Base-by-base conservation (phyloP, 2,113 vertebrate genomes). In the Cyanocitta stelleri region DNA sequence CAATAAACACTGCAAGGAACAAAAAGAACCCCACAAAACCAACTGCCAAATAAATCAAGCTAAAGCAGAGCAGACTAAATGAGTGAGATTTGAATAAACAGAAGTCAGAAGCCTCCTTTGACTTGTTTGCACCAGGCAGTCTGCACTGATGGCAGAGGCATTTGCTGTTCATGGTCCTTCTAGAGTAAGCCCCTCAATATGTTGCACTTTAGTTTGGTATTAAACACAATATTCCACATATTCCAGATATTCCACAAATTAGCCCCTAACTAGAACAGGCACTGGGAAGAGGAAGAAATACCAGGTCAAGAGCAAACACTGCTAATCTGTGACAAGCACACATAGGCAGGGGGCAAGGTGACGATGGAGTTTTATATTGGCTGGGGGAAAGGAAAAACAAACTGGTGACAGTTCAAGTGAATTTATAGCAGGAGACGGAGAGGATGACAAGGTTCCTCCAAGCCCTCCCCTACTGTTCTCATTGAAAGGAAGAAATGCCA, bases 401-500 rank as follows among this genome's bases (percentile, higher is more conserved):
- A 64, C 64, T 43, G 43, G 48, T 88, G 87, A 92, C 89, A 90
- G 33, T 29, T 35, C 44, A 55, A 87, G 89, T 22, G 48, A 90
- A 95, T 95, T 95, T 95, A 95, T 14, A 56, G 76, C 83, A 90
- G 52, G 49, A 78, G 72, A 39, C 21, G 39, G 46, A 91, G 61
- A 85, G 37, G 74, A 79, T 37, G 58, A 63, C 86, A 93, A 93
- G 61, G 84, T 72, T 72, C 19, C 61, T 74, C 48, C 55, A 83
- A 83, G 59, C 39, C 52, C 59, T 86, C 55, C 55, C 37, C 63
- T 8, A 35, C 18, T 46, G 51, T n/a, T 66, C 61, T 66, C 55
- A 67, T 0, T 51, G 66, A 90, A 69, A 89, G 48, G 49, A 93
- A 94, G 61, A 96, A 85, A 91, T 86, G 51, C 27, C 64, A 87